Evolutionary conservation across 2,113 vertebrate species (phyloP).

Genomic region (Tragelaphus buxtoni): DNA sequence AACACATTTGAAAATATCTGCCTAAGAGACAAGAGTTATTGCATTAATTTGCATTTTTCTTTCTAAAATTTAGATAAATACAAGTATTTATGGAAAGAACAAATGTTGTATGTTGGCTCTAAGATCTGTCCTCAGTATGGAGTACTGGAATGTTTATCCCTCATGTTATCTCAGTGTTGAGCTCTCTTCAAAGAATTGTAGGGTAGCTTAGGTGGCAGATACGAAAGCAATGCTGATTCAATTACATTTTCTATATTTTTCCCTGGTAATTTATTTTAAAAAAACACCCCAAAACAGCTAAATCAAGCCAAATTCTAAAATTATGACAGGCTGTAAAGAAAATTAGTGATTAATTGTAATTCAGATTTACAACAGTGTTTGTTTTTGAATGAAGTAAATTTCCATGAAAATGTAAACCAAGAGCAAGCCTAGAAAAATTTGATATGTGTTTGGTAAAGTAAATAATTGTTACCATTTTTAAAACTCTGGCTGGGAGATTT

Average conservation of each 20-base stretch:
- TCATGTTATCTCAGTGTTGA: not conserved
- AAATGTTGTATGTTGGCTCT: conserved; percentile 37
- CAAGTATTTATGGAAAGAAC: conserved; percentile 62
- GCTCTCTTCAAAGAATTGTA: not conserved
- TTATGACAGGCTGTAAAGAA: not conserved
- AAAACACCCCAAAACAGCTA: not conserved
- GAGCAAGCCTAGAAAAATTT: not conserved
- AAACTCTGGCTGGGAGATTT: not conserved
- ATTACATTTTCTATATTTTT: not conserved
- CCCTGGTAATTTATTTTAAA: not conserved
- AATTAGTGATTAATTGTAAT: conserved; percentile 42
- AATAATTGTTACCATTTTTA: not conserved
- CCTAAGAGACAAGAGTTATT: conserved; percentile 30
- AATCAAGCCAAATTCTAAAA: conserved; percentile 13
- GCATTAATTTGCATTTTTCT: conserved; percentile 66
- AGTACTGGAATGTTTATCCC: not conserved
- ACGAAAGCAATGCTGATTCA: not conserved
- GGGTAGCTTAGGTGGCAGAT: not conserved
- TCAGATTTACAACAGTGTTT: conserved; percentile 25
- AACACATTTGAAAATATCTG: conserved; percentile 57
- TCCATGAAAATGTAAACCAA: conserved; percentile 27
- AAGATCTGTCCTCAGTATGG: not conserved
- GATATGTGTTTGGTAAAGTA: not conserved
- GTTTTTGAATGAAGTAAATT: conserved; percentile 44
- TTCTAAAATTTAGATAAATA: conserved; percentile 57